Evolutionary conservation across 2,113 vertebrate species (phyloP), one percentile per base, ranked within the genome.

Genomic region (Ochotona curzoniae): DNA sequence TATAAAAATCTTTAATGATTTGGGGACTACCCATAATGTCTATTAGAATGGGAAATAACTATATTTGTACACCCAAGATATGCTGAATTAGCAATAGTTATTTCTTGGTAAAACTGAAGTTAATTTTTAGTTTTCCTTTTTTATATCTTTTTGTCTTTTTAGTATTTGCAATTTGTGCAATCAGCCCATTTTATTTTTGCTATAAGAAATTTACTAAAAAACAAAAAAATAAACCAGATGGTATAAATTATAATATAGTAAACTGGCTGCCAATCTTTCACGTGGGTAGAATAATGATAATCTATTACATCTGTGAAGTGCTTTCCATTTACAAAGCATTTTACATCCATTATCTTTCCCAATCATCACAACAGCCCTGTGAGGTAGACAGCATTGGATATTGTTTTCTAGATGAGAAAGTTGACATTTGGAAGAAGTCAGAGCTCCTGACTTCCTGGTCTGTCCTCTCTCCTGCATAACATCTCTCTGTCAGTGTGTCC

Each of bases 141-240:
- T 79, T 57, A n/a, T 83, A 38, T 26, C 78, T 60, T 66, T n/a
- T 84, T 74, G 17, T 44, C 5, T 81, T 92, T 89, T 96, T 47
- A 93, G n/a, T 94, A 75, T 95, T 94, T 93, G 85, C 1, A 60
- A 87, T 95, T 84, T 85, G 47, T 32, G 66, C 66, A 80, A 91
- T 71, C 63, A 90, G 26, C 2, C 25, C 30, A 88, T 91, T 91
- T 93, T 85, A 85, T 91, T 93, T 95, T 84, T 90, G 17, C 60
- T 69, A 64, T 91, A 86, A 94, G 82, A 93, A 88, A 61, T 10
- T 63, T 87, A 18, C n/a, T 85, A 92, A 87, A 87, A 94, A 94
- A 13, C 28, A 80, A 95, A 96, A 44, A 57, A 95, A 88, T 93
- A 94, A 97, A 96, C 97, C 95, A 96, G 93, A 95, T 96, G 96